These are phyloP conservation scores for Callorhinus ursinus DNA, from an alignment of 2,113 vertebrate genomes.

Conservation along the genomic window DNA sequence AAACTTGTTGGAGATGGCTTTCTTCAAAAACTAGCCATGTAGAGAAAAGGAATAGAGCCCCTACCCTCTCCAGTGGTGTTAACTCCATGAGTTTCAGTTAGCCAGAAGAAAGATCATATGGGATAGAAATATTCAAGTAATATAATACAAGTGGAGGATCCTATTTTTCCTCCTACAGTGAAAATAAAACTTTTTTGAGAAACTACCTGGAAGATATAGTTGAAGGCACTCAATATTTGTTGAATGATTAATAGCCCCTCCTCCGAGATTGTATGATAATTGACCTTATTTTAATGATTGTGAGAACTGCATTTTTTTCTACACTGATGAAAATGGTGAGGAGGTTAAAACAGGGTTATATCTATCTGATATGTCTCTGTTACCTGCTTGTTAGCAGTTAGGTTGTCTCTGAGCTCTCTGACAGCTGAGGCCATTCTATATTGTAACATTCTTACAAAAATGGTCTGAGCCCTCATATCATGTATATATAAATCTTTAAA, in stretches of 20 bases:
- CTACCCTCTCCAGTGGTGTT: background rate
- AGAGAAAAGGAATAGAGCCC: background rate
- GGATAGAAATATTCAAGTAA: background rate
- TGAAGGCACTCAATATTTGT: background rate
- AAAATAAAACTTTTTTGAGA: background rate
- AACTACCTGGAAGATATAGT: background rate
- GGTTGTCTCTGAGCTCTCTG: background rate
- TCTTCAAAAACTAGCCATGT: background rate
- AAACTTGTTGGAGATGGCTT: background rate
- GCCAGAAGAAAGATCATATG: background rate
- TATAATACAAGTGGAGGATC: background rate
- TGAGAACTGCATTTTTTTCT: background rate
- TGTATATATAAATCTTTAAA: background rate
- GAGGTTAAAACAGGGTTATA: background rate
- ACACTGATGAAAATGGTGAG: background rate
- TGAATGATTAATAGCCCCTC: background rate
- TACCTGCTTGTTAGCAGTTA: background rate
- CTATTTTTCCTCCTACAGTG: background rate
- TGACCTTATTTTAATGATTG: background rate
- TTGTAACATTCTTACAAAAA: slow-evolving; percentile 1
- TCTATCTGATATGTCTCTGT: background rate
- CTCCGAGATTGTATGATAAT: background rate
- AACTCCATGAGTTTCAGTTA: background rate
- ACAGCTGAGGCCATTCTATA: background rate
- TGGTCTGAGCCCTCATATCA: background rate